Percentiles rank a stretch among this genome's conserved stretches.
These are phyloP conservation scores for Hiodon alosoides DNA, from an alignment of 2,113 vertebrate species.

Conservation along the genomic window DNA sequence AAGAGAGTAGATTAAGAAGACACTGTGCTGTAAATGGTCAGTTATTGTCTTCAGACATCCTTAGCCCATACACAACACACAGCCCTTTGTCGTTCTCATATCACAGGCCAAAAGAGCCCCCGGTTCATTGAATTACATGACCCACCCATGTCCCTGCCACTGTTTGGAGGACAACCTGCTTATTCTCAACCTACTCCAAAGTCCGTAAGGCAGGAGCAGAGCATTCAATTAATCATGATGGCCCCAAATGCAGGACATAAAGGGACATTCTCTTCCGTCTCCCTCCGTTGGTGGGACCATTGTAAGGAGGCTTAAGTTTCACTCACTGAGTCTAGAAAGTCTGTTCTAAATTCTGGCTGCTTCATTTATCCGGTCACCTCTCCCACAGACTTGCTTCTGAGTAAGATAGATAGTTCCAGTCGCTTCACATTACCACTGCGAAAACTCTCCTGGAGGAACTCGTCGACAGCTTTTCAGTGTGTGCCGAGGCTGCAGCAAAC, in stretches of 20 bases:
- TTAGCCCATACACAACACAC: too few relatives aligned
- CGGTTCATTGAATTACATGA: too few relatives aligned
- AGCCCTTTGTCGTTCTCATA: too few relatives aligned
- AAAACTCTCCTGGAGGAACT: conserved; percentile 30
- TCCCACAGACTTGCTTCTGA: conserved; percentile 52
- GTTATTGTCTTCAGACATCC: too few relatives aligned
- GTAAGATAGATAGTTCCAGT: conserved; percentile 65
- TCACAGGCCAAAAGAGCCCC: too few relatives aligned
- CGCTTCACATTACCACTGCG: conserved; percentile 59
- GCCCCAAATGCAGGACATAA: not conserved
- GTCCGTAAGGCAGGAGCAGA: not conserved
- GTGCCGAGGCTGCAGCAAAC: not conserved
- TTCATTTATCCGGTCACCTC: not conserved
- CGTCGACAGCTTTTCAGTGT: not conserved
- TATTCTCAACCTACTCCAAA: not conserved
- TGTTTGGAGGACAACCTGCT: not conserved
- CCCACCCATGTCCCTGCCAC: too few relatives aligned
- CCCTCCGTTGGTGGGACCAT: not conserved
- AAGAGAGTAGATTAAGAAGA: too few relatives aligned
- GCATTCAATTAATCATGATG: not conserved
- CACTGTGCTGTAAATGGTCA: too few relatives aligned
- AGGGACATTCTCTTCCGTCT: not conserved
- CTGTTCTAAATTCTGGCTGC: not conserved
- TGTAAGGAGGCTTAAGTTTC: not conserved
- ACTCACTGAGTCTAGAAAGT: not conserved